Conservation (phyloP, 2,888 invertebrate genomes). For the Hypena proboscidalis region DNA sequence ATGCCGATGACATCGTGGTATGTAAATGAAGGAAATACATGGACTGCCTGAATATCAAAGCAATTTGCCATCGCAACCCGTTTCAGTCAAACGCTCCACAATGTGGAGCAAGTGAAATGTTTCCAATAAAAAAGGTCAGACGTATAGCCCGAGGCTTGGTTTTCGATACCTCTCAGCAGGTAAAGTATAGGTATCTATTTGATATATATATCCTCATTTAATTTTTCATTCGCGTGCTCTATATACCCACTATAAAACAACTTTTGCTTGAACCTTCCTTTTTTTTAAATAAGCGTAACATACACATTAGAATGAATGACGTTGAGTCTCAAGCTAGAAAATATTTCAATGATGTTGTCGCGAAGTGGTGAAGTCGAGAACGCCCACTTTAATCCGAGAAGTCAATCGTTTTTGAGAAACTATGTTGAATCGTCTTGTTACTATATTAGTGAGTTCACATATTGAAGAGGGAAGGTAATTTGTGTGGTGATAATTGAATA, state of each 20-base stretch:
- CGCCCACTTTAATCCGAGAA: no score
- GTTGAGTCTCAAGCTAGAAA: no score
- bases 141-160: constrained; percentile 70
- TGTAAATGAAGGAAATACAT: constrained; percentile 66
- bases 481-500: no score
- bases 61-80: constrained; percentile 76
- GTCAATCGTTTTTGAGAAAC: no score
- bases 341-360: constrained; percentile 31
- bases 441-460: no score
- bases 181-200: constrained; percentile 52
- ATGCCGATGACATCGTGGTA: constrained; percentile 54
- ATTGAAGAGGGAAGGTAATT: no score
- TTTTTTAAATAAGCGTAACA: no score
- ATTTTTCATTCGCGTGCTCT: constrained; percentile 69
- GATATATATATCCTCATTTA: constrained; percentile 71
- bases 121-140: constrained; percentile 81
- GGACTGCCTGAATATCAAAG: constrained; percentile 66
- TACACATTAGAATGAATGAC: no score
- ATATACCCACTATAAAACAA: no score
- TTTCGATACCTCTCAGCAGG: constrained; percentile 78
- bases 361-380: constrained; percentile 19
- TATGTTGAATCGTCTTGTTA: no score
- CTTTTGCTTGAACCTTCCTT: no score
- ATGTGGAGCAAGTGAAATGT: constrained; percentile 79
- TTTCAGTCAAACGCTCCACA: constrained; percentile 72